Percentiles rank a stretch among this genome's conserved stretches.
phyloP scores from a whole-genome alignment of 2,797 vertebrate species.

The Phalanger gymnotis region DNA sequence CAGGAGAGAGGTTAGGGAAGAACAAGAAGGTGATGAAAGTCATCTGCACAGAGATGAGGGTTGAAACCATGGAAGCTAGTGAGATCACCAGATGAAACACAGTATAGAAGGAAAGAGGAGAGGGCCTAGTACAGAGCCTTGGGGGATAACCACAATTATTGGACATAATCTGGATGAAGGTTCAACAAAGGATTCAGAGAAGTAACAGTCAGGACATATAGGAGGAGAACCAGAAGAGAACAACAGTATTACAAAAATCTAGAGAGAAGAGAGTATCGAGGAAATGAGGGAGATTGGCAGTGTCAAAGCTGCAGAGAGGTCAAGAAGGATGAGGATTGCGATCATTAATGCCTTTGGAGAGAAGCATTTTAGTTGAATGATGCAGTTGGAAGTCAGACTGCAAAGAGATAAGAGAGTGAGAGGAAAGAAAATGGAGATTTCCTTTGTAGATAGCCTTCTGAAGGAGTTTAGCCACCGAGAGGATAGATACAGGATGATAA shows the following conservation, averaged over 20 bases:
- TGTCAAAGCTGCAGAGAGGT: not conserved
- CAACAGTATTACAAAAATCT: not conserved
- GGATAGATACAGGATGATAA: not conserved
- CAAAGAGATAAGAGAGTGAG: not conserved
- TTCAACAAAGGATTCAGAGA: not conserved
- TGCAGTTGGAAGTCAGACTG: not conserved
- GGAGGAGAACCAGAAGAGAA: not conserved
- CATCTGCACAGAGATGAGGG: not conserved
- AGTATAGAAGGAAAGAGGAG: not conserved
- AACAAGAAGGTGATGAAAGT: not conserved
- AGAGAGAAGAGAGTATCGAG: not conserved
- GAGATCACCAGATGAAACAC: not conserved
- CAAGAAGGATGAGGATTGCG: not conserved
- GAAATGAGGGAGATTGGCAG: not conserved
- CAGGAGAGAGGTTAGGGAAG: not conserved
- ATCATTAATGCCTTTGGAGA: not conserved
- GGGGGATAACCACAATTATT: not conserved
- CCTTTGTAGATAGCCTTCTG: not conserved
- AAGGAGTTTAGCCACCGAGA: not conserved
- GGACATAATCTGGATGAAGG: not conserved
- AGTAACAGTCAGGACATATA: not conserved
- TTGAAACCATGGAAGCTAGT: not conserved
- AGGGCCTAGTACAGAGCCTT: not conserved
- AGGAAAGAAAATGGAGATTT: not conserved
- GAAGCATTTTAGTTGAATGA: not conserved